Percentiles rank a stretch among this genome's conserved stretches.
These are phyloP conservation scores for Mystacides longicornis DNA, from an alignment of 2,888 invertebrate species.

Conservation along the genomic window DNA sequence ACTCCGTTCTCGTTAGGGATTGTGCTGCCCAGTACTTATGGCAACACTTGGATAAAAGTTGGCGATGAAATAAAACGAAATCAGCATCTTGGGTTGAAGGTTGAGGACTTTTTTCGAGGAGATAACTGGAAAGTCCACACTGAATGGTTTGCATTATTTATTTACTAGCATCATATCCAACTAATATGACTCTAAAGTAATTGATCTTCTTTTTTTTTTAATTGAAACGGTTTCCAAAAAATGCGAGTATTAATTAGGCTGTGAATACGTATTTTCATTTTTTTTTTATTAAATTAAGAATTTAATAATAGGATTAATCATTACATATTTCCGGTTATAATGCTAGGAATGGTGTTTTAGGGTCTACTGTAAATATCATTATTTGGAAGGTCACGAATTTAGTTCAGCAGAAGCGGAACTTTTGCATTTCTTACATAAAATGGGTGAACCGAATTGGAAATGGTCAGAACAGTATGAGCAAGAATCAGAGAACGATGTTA, in stretches of 20 bases:
- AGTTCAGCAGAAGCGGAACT: slow-evolving; percentile 67
- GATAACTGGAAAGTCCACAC: slow-evolving; percentile 75
- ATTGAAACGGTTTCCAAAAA: too few relatives aligned
- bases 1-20: slow-evolving; percentile 86
- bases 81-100: slow-evolving; percentile 58
- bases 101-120: slow-evolving; percentile 66
- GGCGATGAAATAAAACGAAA: slow-evolving; percentile 68
- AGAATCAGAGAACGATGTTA: slow-evolving; percentile 26
- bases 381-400: slow-evolving; percentile 69
- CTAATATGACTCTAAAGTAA: too few relatives aligned
- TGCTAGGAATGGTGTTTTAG: slow-evolving; percentile 40
- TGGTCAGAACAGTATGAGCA: slow-evolving; percentile 57
- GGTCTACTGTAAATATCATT: slow-evolving; percentile 85
- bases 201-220: too few relatives aligned
- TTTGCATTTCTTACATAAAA: slow-evolving; percentile 63
- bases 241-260: too few relatives aligned
- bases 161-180: too few relatives aligned
- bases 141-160: slow-evolving; percentile 55
- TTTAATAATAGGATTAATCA: too few relatives aligned
- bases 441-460: slow-evolving; percentile 52
- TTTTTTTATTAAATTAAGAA: too few relatives aligned
- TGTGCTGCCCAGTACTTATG: slow-evolving; percentile 74
- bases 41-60: slow-evolving; percentile 66
- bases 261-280: too few relatives aligned
- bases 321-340: too few relatives aligned